Percentiles rank a stretch among this genome's conserved stretches.
Evolutionary conservation across 2,113 vertebrate species (phyloP).

Genomic region (Neodon shergylaensis): DNA sequence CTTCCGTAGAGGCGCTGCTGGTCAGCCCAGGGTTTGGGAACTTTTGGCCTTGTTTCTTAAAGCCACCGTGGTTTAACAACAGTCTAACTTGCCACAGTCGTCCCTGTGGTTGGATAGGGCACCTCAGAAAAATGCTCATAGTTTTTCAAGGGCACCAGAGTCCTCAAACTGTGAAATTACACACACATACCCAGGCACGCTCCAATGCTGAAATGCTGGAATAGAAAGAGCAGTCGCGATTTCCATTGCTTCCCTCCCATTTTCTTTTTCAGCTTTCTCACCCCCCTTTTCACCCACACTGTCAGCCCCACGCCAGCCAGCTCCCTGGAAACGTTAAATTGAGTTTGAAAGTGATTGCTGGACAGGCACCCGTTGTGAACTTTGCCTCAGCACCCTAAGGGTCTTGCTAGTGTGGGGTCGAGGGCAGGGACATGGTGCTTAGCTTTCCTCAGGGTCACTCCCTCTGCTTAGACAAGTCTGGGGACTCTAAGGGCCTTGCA

Average conservation of each 20-base stretch:
- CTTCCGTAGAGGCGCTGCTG: background rate
- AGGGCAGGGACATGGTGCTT: too few species aligned
- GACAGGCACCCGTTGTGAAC: background rate
- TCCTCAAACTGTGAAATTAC: slow-evolving; percentile 27
- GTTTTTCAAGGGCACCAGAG: slow-evolving; percentile 11
- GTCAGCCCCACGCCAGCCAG: background rate
- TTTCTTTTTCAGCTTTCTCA: background rate
- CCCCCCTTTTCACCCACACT: background rate
- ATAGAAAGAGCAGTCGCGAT: background rate
- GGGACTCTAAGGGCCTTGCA: background rate
- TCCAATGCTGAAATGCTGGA: background rate
- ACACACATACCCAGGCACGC: background rate
- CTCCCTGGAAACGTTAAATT: background rate
- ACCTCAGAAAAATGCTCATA: slow-evolving; percentile 25
- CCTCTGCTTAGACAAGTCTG: background rate
- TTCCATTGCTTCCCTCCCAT: background rate
- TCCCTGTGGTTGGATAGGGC: background rate
- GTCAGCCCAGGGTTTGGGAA: background rate
- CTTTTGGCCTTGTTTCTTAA: slow-evolving; percentile 11
- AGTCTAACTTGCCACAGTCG: background rate
- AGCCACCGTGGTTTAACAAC: background rate
- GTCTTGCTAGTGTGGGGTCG: background rate
- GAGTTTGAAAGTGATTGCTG: background rate
- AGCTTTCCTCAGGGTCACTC: background rate
- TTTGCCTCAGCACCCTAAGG: background rate